Conservation (phyloP, 1,140 invertebrate species). For the Hyles euphorbiae region DNA sequence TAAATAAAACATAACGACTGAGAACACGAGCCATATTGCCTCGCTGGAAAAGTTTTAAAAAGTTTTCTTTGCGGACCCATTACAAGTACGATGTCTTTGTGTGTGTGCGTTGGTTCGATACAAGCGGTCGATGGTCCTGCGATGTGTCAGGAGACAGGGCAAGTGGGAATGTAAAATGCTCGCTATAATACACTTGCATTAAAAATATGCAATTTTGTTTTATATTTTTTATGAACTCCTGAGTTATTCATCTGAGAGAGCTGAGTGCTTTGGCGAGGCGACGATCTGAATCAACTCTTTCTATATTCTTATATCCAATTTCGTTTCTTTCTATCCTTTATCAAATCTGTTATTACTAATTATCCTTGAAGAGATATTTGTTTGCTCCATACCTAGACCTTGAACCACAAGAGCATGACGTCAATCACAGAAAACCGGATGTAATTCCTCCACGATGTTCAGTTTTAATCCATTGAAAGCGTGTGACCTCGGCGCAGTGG, state of each 20-base stretch:
- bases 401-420: not conserved
- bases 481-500: constrained; percentile 50
- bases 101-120: constrained; percentile 61
- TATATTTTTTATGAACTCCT: no score
- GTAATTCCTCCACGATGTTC: not conserved
- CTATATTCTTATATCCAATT: no score
- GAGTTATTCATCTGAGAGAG: no score
- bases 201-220: no score
- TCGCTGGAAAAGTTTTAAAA: constrained; percentile 77
- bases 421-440: not conserved
- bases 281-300: no score
- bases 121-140: constrained; percentile 58
- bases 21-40: constrained; percentile 76
- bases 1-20: constrained; percentile 74
- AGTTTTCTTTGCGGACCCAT: constrained; percentile 76
- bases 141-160: constrained; percentile 27
- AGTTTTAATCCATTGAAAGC: constrained; percentile 40
- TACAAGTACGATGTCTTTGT: constrained; percentile 64
- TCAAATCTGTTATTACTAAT: no score
- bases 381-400: no score
- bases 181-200: no score
- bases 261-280: no score
- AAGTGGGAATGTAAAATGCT: not conserved
- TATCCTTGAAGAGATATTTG: no score
- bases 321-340: no score